These are phyloP conservation scores for Heteractis magnifica DNA, from an alignment of 92 coral and sea anemone species.

Conservation along the genomic window DNA sequence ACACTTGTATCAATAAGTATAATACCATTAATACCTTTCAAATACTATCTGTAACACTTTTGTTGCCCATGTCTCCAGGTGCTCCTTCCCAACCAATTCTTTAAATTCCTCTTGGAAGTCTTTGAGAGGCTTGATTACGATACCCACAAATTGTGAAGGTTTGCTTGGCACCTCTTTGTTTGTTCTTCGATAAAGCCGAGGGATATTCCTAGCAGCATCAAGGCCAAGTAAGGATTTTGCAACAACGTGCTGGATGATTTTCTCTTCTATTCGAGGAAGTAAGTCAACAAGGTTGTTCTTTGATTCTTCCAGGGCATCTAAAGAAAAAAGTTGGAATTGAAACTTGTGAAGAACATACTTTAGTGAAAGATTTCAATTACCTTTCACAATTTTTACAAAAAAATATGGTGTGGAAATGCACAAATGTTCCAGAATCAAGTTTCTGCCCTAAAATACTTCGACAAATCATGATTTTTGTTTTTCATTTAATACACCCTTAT, in stretches of 20 bases:
- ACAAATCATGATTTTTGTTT: no score
- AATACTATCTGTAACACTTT: conserved; percentile 78
- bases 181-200: conserved; percentile 92
- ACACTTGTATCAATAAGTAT: neutral
- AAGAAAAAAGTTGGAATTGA: neutral
- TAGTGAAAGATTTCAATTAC: no score
- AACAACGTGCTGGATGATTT: conserved; percentile 76
- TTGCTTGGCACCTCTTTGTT: conserved; percentile 95
- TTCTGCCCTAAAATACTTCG: no score
- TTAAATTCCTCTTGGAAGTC: conserved; percentile 70
- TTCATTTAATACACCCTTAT: no score
- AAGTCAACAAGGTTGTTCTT: conserved; percentile 60
- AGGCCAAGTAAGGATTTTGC: conserved; percentile 69
- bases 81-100: conserved; percentile 58
- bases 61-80: conserved; percentile 75
- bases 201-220: conserved; percentile 95
- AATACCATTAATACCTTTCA: conserved; percentile 48
- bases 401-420: no score
- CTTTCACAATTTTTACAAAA: no score
- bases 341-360: no score
- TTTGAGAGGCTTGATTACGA: conserved; percentile 71
- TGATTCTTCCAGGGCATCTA: conserved; percentile 73
- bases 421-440: no score
- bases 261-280: conserved; percentile 71
- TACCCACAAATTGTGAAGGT: conserved; percentile 82